phyloP scores from a whole-genome alignment of 2,113 vertebrate genomes.

The Halcyon malimbica region DNA sequence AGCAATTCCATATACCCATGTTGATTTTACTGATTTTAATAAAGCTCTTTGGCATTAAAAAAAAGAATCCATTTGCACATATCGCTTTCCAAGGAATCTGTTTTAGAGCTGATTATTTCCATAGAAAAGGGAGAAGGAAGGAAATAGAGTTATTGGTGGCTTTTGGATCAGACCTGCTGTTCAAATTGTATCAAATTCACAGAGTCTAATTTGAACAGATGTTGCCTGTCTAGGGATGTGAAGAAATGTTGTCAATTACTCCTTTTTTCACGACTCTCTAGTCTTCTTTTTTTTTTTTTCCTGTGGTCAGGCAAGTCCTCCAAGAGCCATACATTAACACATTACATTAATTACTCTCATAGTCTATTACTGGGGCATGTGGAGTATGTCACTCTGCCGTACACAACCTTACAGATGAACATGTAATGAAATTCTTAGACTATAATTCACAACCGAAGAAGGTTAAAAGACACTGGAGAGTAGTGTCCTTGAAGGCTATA shows the following conservation, averaged over 20 bases:
- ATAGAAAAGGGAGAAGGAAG: background rate
- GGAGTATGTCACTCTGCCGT: background rate
- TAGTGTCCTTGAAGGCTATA: constrained; percentile 3
- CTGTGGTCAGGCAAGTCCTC: background rate
- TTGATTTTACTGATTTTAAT: background rate
- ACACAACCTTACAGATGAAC: background rate
- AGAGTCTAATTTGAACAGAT: constrained; percentile 48
- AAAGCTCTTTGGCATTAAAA: background rate
- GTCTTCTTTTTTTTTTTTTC: background rate
- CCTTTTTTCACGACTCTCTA: background rate
- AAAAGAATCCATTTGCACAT: background rate
- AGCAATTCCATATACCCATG: background rate
- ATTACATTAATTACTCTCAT: constrained; percentile 18
- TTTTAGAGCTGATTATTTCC: background rate
- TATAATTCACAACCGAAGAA: background rate
- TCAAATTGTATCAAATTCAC: constrained; percentile 21
- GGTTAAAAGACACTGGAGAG: background rate
- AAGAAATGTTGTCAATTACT: constrained; percentile 27
- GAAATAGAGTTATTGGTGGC: background rate
- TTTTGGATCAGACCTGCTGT: constrained; percentile 7
- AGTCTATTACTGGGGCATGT: background rate
- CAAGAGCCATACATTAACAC: background rate
- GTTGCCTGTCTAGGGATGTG: background rate
- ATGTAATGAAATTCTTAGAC: background rate
- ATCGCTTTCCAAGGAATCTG: background rate